These are phyloP conservation scores for Diachasmimorpha longicaudata DNA, from an alignment of 1,140 invertebrate genomes.

Conservation along the genomic window DNA sequence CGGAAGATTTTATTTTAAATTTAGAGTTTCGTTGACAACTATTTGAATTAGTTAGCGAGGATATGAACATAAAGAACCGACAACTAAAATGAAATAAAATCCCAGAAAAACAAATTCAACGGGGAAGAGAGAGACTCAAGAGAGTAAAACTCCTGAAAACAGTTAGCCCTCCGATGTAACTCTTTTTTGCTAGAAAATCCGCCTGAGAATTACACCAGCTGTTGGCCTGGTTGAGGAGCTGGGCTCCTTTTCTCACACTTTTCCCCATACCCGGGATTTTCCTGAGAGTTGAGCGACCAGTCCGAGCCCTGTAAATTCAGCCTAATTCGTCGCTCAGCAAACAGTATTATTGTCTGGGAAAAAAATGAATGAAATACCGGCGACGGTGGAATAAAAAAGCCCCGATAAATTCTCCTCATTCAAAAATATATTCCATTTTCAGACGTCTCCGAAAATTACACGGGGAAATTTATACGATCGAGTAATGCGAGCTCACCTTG, in stretches of 20 bases:
- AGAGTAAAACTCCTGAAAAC: too few relatives aligned
- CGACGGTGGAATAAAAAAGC: background rate
- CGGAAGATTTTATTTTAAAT: too few relatives aligned
- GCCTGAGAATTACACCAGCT: background rate
- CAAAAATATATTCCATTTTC: slow-evolving; percentile 14
- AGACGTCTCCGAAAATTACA: slow-evolving; percentile 13
- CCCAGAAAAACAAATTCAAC: too few relatives aligned
- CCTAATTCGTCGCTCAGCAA: slow-evolving; percentile 26
- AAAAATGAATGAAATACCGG: background rate
- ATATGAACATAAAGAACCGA: too few relatives aligned
- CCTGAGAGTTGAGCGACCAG: background rate
- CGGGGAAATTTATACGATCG: slow-evolving; percentile 18
- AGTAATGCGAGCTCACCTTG: background rate
- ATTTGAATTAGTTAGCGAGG: too few relatives aligned
- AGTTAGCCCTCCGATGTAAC: too few relatives aligned
- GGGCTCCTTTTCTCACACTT: background rate
- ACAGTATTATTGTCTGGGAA: slow-evolving; percentile 25
- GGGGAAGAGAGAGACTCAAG: too few relatives aligned
- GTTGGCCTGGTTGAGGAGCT: background rate
- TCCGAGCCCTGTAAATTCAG: slow-evolving; percentile 27
- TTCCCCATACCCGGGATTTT: background rate
- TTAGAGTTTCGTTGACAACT: too few relatives aligned
- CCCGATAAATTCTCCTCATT: slow-evolving; percentile 14
- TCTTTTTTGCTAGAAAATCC: background rate
- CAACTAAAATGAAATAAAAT: too few relatives aligned